phyloP scores from a whole-genome alignment of 92 coral and sea anemone species.

The Zoanthus sansibaricus region DNA sequence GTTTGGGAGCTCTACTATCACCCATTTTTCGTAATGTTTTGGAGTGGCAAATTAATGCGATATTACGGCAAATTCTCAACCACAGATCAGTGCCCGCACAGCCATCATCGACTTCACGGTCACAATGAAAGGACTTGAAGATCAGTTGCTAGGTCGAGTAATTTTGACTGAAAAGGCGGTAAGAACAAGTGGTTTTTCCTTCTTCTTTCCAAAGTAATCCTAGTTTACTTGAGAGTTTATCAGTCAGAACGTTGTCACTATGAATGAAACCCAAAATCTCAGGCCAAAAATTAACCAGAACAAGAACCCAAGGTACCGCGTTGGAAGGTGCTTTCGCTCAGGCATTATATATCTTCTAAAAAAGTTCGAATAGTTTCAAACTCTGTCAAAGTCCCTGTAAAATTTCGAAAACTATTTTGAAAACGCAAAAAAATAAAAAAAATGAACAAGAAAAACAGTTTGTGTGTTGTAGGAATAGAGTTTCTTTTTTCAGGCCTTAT shows the following conservation, averaged over 20 bases:
- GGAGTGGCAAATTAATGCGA: neutral
- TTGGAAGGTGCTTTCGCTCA: too few relatives aligned
- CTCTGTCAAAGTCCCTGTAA: too few relatives aligned
- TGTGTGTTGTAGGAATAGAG: too few relatives aligned
- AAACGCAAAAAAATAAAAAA: too few relatives aligned
- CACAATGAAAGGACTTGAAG: constrained; percentile 98
- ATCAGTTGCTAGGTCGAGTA: constrained; percentile 95
- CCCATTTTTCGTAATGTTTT: neutral
- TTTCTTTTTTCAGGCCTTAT: too few relatives aligned
- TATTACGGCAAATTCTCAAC: neutral
- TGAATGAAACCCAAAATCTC: neutral
- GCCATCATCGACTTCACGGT: constrained; percentile 97
- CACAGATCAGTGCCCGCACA: constrained; percentile 95
- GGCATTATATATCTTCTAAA: too few relatives aligned
- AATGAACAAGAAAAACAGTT: too few relatives aligned
- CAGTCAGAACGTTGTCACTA: too few relatives aligned
- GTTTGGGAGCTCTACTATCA: too few relatives aligned
- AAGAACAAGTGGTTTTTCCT: constrained; percentile 40
- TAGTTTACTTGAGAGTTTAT: neutral
- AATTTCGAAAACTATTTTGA: too few relatives aligned
- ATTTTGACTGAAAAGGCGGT: constrained; percentile 98
- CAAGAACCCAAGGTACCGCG: too few relatives aligned
- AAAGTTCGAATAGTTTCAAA: too few relatives aligned
- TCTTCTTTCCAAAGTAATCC: neutral
- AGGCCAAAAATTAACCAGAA: neutral